phyloP scores from a whole-genome alignment of 2,888 invertebrate species.

The Caenorhabditis macrosperma region DNA sequence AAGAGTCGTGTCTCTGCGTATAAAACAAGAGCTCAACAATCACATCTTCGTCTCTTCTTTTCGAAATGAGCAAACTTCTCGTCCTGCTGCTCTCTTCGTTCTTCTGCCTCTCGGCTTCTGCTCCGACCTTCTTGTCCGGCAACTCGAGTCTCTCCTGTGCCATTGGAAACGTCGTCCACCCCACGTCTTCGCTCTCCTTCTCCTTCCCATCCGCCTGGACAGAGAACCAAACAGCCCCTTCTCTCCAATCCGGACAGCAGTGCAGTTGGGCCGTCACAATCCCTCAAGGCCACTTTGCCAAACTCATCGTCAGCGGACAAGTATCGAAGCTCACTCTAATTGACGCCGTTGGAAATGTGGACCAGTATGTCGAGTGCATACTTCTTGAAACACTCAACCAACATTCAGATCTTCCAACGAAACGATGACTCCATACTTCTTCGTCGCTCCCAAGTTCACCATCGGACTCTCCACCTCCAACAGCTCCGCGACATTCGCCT shows the following conservation, averaged over 20 bases:
- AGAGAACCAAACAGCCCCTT: conserved; percentile 21
- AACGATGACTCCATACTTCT: conserved; percentile 23
- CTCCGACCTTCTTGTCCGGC: not conserved
- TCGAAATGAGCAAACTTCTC: conserved; percentile 8
- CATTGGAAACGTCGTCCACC: conserved; percentile 5
- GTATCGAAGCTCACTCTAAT: not conserved
- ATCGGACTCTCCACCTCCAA: not conserved
- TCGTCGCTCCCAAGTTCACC: conserved; percentile 13
- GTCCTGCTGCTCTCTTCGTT: not conserved
- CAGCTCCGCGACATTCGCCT: conserved; percentile 11
- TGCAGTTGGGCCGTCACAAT: conserved; percentile 24
- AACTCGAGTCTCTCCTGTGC: not conserved
- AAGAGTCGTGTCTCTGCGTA: not conserved
- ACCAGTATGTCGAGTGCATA: not conserved
- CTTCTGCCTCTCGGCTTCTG: not conserved
- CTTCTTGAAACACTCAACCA: not conserved
- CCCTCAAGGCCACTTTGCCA: conserved; percentile 27
- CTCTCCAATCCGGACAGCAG: not conserved
- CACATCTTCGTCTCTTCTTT: not conserved
- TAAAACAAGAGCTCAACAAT: not conserved
- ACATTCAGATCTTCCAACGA: conserved; percentile 11
- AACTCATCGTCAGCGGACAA: conserved; percentile 17
- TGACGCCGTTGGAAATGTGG: conserved; percentile 22
- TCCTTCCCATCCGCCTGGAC: not conserved
- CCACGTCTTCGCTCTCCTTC: not conserved